Evolutionary conservation across 2,888 invertebrate genomes (phyloP).

Genomic region (Drosophila ezoana): DNA sequence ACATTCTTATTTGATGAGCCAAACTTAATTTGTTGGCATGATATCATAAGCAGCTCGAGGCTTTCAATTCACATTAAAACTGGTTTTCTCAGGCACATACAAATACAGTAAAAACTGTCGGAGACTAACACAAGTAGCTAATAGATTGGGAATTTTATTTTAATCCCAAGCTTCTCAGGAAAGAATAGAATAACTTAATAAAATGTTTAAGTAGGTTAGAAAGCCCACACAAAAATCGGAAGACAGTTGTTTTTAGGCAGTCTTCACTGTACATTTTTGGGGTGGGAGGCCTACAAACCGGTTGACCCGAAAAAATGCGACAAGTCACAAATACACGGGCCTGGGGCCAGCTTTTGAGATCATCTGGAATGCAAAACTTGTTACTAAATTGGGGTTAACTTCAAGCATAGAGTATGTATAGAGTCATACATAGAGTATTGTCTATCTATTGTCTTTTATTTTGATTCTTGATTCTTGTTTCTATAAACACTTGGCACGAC

Average conservation of each 20-base stretch:
- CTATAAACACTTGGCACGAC: slow-evolving; percentile 17
- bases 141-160: background rate
- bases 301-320: slow-evolving; percentile 39
- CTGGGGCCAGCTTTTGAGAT: slow-evolving; percentile 35
- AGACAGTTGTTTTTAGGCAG: background rate
- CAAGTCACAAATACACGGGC: slow-evolving; percentile 10
- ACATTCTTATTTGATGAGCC: slow-evolving; percentile 15
- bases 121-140: background rate
- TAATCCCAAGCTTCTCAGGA: too few species aligned
- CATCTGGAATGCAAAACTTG: slow-evolving; percentile 59
- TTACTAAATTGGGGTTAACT: slow-evolving; percentile 59
- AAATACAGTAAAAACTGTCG: slow-evolving; percentile 12
- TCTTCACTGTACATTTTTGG: slow-evolving; percentile 30
- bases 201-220: background rate
- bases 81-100: slow-evolving; percentile 47
- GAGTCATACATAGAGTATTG: background rate
- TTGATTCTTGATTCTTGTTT: slow-evolving; percentile 34
- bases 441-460: slow-evolving; percentile 29
- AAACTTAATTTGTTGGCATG: slow-evolving; percentile 40
- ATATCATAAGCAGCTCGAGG: slow-evolving; percentile 52
- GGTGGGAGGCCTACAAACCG: slow-evolving; percentile 42
- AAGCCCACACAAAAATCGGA: too few species aligned
- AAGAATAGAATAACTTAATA: background rate
- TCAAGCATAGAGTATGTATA: background rate
- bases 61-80: slow-evolving; percentile 41